A percentile compares a stretch with the other conserved stretches of the same genome.
These are phyloP conservation scores for Paracentrotus lividus DNA, from an alignment of 53 echinoderm and acorn worm genomes.

Conservation along the genomic window DNA sequence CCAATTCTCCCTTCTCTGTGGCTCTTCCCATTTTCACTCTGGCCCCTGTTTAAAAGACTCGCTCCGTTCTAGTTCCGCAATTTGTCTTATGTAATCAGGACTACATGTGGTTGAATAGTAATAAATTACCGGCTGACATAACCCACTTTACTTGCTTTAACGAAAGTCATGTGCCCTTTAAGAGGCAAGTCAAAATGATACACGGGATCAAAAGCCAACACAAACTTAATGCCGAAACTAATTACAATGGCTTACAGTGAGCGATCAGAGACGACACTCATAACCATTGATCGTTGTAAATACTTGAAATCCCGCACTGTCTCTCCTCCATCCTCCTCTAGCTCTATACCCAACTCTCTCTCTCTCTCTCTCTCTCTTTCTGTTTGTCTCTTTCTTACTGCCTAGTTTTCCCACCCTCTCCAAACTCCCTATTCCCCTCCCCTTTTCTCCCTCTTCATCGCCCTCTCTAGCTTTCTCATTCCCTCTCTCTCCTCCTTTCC, in stretches of 20 bases:
- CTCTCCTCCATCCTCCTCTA: neutral
- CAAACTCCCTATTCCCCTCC: neutral
- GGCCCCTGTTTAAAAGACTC: neutral
- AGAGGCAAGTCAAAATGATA: neutral
- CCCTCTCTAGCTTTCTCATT: neutral
- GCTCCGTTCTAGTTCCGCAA: too few species aligned
- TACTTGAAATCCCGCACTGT: neutral
- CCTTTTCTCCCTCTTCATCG: neutral
- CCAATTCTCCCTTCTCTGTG: too few species aligned
- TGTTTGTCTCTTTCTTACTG: neutral
- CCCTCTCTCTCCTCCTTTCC: neutral
- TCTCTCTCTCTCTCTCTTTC: neutral
- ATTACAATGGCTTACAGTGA: neutral
- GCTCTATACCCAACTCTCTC: neutral
- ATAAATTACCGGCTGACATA: neutral
- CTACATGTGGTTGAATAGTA: neutral
- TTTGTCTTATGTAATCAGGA: neutral
- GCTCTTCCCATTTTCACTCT: too few species aligned
- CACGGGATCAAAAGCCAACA: slow-evolving; percentile 13
- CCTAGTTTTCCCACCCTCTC: neutral
- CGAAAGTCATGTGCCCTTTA: neutral
- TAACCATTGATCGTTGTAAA: neutral
- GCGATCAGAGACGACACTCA: neutral
- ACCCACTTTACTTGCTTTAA: neutral
- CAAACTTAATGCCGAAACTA: slow-evolving; percentile 2